Base-by-base conservation (phyloP, 1,140 invertebrate species). In the Drosophila quadrilineata region DNA sequence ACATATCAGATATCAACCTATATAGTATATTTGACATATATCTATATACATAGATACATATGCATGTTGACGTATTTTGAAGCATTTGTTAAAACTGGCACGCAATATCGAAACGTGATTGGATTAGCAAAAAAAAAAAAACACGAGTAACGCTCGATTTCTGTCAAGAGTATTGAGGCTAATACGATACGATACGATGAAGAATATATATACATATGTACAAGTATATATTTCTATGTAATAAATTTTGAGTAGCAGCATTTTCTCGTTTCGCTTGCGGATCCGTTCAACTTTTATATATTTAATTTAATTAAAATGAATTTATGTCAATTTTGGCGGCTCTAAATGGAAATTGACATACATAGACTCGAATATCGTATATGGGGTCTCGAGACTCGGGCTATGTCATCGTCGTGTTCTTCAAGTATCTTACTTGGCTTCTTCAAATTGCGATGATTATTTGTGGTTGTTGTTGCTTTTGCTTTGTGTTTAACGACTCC, bases 291-390 rank as follows among this genome's bases (percentile, higher is more conserved):
- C 31, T 56, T 38, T 56, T 63, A 40, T n/a, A n/a, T 38, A 12
- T 74, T 80, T 80, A 80, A 80, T 79, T 79, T 64, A 75, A 80
- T 82, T 80, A 75, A 75, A 71, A 75, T 58, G 45, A 60, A 75
- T 82, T 71, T 43, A 52, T 67, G 50, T 56, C 62, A 53, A 54
- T 72, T 67, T 60, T 59, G 17, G 35, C 43, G 4, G 46, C 54
- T 21, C 54, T 28, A 67, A 76, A 76, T 72, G 73, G 73, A 68
- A 76, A 76, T 58, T 76, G 74, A 68, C 73, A 76, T 67, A 77
- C 57, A 53, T 62, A 22, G 38, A 24, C 36, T 5, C 16, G 17
- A 50, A 62, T 75, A 16, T 16, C 1, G 35, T 8, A 16, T 6
- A 17, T 40, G n/a, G n/a, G n/a, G n/a, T n/a, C n/a, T n/a, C n/a